Evolutionary conservation across 2,113 vertebrate genomes (phyloP).

Genomic region (Dasyurus viverrinus): DNA sequence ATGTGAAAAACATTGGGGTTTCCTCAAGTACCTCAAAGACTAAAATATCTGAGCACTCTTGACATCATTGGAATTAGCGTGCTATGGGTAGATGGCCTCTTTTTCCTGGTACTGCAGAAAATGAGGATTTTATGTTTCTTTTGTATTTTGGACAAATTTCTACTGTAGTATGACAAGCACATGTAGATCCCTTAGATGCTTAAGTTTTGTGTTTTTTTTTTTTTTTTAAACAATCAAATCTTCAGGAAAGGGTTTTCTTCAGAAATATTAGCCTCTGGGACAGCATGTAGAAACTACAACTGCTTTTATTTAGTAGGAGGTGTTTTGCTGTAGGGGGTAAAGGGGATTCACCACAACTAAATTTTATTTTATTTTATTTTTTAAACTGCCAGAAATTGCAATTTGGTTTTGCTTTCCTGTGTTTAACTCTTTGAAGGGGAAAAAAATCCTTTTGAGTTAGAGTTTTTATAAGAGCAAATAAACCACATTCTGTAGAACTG

Average conservation of each 20-base stretch:
- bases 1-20: background rate
- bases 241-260: conserved; percentile 21
- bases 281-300: background rate
- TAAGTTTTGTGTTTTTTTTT: background rate
- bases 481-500: conserved; percentile 1
- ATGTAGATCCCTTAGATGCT: conserved; percentile 46
- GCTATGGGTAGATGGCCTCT: conserved; percentile 62
- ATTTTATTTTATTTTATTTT: background rate
- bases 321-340: background rate
- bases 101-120: conserved; percentile 70
- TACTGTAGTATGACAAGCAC: conserved; percentile 52
- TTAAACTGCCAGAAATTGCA: conserved; percentile 24
- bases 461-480: conserved; percentile 29
- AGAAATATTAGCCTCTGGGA: conserved; percentile 39
- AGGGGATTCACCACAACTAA: background rate
- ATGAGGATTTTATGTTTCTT: conserved; percentile 46
- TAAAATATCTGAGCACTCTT: conserved; percentile 30
- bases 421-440: conserved; percentile 33
- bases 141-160: conserved; percentile 5
- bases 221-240: background rate
- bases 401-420: conserved; percentile 24
- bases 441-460: conserved; percentile 27
- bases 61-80: conserved; percentile 24
- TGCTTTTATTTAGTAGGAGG: conserved; percentile 10
- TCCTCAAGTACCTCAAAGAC: conserved; percentile 44